Evolutionary conservation across 2,113 vertebrate species (phyloP).

Genomic region (Ophiodon elongatus): DNA sequence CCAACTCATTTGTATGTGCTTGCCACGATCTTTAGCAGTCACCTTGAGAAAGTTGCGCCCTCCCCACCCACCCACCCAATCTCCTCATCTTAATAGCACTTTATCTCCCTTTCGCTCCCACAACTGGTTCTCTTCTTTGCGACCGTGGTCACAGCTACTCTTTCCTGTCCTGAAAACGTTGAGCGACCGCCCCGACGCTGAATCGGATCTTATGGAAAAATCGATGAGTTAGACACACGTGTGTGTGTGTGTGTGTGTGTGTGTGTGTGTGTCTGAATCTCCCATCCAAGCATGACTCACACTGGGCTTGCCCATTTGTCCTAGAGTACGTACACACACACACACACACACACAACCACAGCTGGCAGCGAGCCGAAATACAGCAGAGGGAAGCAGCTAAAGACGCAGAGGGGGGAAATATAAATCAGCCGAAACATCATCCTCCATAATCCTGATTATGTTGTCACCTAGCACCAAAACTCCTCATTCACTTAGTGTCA

Average conservation of each 20-base stretch:
- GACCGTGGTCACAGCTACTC: conserved; percentile 31
- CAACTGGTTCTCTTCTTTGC: conserved; percentile 14
- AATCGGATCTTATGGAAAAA: conserved; percentile 65
- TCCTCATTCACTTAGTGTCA: conserved; percentile 27
- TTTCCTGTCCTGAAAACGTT: conserved; percentile 25
- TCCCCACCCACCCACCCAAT: conserved; percentile 34
- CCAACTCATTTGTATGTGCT: conserved; percentile 76
- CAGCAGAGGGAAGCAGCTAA: conserved; percentile 34
- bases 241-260: conserved; percentile 1
- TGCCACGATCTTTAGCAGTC: conserved; percentile 71
- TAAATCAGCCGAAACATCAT: conserved; percentile 54
- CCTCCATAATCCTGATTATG: conserved; percentile 56
- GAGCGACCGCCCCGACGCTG: conserved; percentile 33
- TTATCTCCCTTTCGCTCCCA: conserved; percentile 56
- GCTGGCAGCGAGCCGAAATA: conserved; percentile 24
- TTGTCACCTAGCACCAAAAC: conserved; percentile 37
- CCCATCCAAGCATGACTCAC: conserved; percentile 62
- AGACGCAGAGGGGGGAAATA: not conserved
- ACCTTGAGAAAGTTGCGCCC: conserved; percentile 74
- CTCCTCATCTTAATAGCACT: conserved; percentile 75
- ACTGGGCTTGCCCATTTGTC: conserved; percentile 57
- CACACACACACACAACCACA: not conserved
- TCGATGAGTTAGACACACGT: conserved; percentile 52
- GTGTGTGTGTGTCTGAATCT: conserved; percentile 34
- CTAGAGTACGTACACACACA: conserved; percentile 24